Conservation (phyloP, 35 echinoderm and acorn worm species). For the Heliocidaris tuberculata region DNA sequence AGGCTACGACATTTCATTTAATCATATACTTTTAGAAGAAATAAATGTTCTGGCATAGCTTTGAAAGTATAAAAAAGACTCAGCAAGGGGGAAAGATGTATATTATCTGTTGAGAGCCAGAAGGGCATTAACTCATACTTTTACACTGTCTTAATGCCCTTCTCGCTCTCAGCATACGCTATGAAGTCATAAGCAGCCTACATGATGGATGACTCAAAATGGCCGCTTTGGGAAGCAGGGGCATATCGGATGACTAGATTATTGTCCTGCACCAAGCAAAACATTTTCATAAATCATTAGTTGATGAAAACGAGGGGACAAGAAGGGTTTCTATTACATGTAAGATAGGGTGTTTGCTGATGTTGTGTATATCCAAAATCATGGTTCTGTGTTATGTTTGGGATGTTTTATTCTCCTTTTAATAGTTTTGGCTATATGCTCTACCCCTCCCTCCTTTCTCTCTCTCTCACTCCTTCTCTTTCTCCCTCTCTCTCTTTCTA, state of each 20-base stretch:
- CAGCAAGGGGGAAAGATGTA: no score
- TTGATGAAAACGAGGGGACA: not conserved
- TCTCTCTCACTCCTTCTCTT: not conserved
- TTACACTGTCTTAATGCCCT: no score
- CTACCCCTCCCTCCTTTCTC: not conserved
- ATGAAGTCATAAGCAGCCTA: not conserved
- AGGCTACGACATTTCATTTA: no score
- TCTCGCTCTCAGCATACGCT: not conserved
- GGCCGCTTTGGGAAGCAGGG: not conserved
- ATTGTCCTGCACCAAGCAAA: not conserved
- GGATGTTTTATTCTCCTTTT: not conserved
- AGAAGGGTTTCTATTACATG: not conserved
- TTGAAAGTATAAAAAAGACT: no score
- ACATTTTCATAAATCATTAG: conserved; percentile 6
- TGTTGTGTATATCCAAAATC: not conserved
- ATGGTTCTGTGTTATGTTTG: not conserved
- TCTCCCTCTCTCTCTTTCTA: not conserved
- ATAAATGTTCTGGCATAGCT: no score
- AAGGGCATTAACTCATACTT: no score
- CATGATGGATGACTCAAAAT: not conserved
- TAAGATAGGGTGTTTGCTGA: not conserved
- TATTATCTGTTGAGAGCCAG: no score
- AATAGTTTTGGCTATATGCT: not conserved
- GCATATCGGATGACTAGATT: not conserved
- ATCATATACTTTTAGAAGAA: no score